phyloP scores from a whole-genome alignment of 2,113 vertebrate genomes.

The Oenanthe melanoleuca region DNA sequence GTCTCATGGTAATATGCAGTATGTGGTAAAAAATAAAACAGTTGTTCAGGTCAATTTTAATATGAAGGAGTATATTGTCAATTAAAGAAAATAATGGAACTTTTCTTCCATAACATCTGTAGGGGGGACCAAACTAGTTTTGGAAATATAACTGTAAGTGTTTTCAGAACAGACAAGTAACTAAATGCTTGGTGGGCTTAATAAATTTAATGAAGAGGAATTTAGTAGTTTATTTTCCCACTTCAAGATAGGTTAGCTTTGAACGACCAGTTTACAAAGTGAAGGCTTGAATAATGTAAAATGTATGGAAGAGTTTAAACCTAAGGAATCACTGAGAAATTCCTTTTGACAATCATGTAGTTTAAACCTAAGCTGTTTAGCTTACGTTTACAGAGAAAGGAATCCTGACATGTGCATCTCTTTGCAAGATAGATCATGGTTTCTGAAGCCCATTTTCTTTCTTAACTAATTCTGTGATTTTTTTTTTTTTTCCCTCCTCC shows the following conservation, averaged over 20 bases:
- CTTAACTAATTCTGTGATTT: background rate
- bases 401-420: background rate
- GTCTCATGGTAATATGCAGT: constrained; percentile 15
- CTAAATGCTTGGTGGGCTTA: background rate
- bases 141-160: background rate
- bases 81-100: background rate
- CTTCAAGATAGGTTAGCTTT: background rate
- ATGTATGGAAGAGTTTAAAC: background rate
- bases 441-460: background rate
- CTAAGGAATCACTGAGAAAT: background rate
- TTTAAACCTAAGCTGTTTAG: background rate
- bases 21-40: constrained; percentile 37
- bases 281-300: background rate
- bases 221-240: background rate
- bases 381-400: background rate
- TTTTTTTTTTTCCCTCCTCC: background rate
- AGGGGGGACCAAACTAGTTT: background rate
- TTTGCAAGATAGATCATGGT: background rate
- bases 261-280: background rate
- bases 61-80: background rate
- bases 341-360: background rate
- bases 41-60: constrained; percentile 13
- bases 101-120: background rate
- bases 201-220: background rate
- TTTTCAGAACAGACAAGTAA: background rate